Evolutionary conservation across 2,797 vertebrate species (phyloP).

Genomic region (Gobio occitaniae): DNA sequence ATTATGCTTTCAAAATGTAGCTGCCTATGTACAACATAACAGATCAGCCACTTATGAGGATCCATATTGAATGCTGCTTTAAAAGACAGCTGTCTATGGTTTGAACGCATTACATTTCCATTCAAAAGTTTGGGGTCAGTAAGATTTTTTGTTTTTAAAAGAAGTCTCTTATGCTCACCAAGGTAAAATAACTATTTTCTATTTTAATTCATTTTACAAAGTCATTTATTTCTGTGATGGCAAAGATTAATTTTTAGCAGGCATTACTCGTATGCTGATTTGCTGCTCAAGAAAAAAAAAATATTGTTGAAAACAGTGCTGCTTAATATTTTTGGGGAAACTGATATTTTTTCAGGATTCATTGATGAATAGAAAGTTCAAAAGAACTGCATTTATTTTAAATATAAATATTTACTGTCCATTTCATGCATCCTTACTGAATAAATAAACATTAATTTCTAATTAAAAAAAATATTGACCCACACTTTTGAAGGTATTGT

Average conservation of each 20-base stretch:
- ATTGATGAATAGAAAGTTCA: not conserved
- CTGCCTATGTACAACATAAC: not conserved
- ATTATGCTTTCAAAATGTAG: not conserved
- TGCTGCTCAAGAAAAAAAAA: too few relatives aligned
- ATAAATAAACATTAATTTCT: not conserved
- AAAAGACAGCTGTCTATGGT: not conserved
- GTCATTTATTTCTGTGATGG: not conserved
- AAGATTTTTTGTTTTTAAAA: not conserved
- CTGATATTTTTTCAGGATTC: not conserved
- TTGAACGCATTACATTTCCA: not conserved
- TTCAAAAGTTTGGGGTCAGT: not conserved
- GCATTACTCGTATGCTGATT: not conserved
- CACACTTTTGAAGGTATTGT: not conserved
- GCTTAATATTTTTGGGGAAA: not conserved
- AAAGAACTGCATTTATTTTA: not conserved
- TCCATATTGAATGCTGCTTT: not conserved
- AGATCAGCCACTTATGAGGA: not conserved
- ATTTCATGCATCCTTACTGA: not conserved
- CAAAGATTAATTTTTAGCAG: not conserved
- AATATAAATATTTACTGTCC: not conserved
- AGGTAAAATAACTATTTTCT: not conserved
- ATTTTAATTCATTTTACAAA: not conserved
- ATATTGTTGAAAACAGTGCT: not conserved
- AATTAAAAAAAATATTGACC: not conserved
- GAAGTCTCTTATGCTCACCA: not conserved